A percentile compares a stretch with the other conserved stretches of the same genome.
phyloP scores from a whole-genome alignment of 2,888 invertebrate genomes.

The Branchipolynoe longqiensis region DNA sequence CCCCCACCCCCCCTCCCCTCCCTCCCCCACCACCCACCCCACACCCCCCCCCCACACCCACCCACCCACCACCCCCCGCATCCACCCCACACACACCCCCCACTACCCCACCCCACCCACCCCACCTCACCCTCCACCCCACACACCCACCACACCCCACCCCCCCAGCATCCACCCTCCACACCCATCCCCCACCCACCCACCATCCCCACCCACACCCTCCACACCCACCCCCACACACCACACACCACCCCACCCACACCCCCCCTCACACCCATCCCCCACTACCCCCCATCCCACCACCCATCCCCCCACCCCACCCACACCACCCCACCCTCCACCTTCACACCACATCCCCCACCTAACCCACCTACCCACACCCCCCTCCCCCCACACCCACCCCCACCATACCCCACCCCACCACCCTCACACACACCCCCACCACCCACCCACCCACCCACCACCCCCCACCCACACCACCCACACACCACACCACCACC shows the following conservation, averaged over 20 bases:
- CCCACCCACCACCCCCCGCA: not conserved
- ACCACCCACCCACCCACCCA: too few species aligned
- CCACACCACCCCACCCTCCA: not conserved
- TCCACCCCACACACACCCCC: not conserved
- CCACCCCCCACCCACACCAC: too few species aligned
- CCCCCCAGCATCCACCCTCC: not conserved
- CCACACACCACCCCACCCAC: not conserved
- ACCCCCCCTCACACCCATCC: not conserved
- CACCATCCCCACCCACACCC: not conserved
- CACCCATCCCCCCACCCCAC: too few species aligned
- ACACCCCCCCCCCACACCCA: not conserved
- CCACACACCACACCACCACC: too few species aligned
- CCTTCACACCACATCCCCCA: too few species aligned
- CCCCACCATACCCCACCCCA: too few species aligned
- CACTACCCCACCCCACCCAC: not conserved
- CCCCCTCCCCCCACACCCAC: too few species aligned
- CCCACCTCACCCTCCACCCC: not conserved
- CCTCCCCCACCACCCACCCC: not conserved
- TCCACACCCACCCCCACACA: not conserved
- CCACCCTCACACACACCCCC: too few species aligned
- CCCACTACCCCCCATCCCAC: not conserved
- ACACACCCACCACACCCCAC: not conserved
- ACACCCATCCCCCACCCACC: not conserved
- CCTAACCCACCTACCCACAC: too few species aligned
- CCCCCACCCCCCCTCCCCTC: not conserved